phyloP scores from a whole-genome alignment of 2,797 vertebrate species.

The Pangasius djambal region DNA sequence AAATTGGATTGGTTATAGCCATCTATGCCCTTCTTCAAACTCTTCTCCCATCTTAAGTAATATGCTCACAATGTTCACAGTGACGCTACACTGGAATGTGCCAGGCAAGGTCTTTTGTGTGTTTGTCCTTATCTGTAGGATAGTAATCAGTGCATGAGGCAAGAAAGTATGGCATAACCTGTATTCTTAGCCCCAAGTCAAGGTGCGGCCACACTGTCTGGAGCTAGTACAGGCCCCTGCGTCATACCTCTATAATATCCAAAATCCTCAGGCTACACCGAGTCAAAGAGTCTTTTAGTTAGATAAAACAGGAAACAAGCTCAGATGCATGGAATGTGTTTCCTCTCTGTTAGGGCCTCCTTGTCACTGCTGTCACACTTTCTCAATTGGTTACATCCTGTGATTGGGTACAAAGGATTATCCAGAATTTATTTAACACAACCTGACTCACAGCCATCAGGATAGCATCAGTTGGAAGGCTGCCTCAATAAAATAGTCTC shows the following conservation, averaged over 20 bases:
- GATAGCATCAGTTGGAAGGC: not conserved
- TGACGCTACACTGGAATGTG: slow-evolving; percentile 44
- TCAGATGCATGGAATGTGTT: slow-evolving; percentile 49
- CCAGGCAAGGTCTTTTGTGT: slow-evolving; percentile 17
- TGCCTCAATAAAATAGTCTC: slow-evolving; percentile 1
- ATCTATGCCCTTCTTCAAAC: not conserved
- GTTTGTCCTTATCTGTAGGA: slow-evolving; percentile 36
- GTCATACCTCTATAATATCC: slow-evolving; percentile 55
- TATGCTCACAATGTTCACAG: slow-evolving; percentile 27
- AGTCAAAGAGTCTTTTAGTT: slow-evolving; percentile 17
- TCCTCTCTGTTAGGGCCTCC: slow-evolving; percentile 43
- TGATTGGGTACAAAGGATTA: slow-evolving; percentile 36
- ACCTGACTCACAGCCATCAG: slow-evolving; percentile 6
- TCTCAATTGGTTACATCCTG: slow-evolving; percentile 44
- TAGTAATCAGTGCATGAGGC: slow-evolving; percentile 39
- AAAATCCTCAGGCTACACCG: slow-evolving; percentile 33
- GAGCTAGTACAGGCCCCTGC: slow-evolving; percentile 21
- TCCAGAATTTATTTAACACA: slow-evolving; percentile 36
- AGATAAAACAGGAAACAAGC: slow-evolving; percentile 47
- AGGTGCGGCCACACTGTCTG: slow-evolving; percentile 35
- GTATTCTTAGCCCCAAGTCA: slow-evolving; percentile 34
- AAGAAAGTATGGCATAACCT: slow-evolving; percentile 34
- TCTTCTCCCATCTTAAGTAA: not conserved
- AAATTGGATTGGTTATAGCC: slow-evolving; percentile 42
- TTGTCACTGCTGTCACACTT: slow-evolving; percentile 20